Evolutionary conservation across 1,140 invertebrate genomes (phyloP), one percentile per base, ranked within the genome.

Genomic region (Ooceraea biroi): DNA sequence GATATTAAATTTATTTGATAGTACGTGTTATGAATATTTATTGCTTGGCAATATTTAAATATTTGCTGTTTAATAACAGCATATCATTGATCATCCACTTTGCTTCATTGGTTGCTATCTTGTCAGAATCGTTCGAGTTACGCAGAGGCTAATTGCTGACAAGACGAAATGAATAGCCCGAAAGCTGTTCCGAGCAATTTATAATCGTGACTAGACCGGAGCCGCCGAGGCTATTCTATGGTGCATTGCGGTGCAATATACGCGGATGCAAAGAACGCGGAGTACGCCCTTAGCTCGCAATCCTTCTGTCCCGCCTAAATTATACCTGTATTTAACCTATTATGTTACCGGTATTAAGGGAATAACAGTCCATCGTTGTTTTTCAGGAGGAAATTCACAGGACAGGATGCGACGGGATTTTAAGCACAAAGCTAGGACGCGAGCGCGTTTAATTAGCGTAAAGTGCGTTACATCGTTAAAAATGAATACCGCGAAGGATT

Each of bases 261-360:
- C 50, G 57, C 50, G 65, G 50, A 80, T 69, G 66, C 36, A 80
- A 80, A 80, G 76, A 80, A 80, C 50, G 76, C 57, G 50, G 36
- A 80, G 50, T 69, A 71, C 65, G 65, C 76, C 17, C 65, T 80
- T 80, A 80, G 36, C 65, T 80, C 50, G 76, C 76, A 69, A 80
- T 80, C 76, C 65, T 80, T 80, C 65, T 63, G 58, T 63, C 27
- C 57, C 36, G 22, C 76, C 41, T 71, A 65, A 80, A 80, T 80
- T 80, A 77, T 77, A 57, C 25, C 52, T 46, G 65, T 57, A 69
- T 58, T 80, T 80, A 80, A 80, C 17, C 65, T 80, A 66, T 80
- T 80, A 80, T 69, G n/a, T 36, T 27, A n/a, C 76, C 27, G 65
- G 25, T 71, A 80, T 80, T 80, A 80, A 80, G 25, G 22, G 50